phyloP scores from a whole-genome alignment of 2,888 invertebrate genomes.

The Stegana nigrithorax region DNA sequence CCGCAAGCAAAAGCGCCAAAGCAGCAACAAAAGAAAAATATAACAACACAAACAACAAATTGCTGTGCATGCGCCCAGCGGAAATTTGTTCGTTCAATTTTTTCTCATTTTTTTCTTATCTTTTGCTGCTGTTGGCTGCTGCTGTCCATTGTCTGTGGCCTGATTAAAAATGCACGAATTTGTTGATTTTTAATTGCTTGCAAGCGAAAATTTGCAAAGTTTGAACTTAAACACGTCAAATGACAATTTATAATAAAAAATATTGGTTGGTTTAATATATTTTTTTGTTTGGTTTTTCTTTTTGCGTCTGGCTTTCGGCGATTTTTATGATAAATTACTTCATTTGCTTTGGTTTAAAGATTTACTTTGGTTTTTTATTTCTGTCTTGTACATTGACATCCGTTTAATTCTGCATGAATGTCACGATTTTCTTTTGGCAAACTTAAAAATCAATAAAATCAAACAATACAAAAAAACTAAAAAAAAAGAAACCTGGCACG shows the following conservation, averaged over 20 bases:
- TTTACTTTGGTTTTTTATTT: constrained; percentile 35
- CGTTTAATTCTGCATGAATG: constrained; percentile 56
- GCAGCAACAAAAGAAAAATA: not conserved
- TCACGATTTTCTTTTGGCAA: constrained; percentile 51
- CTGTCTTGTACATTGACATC: constrained; percentile 36
- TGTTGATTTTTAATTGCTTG: constrained; percentile 28
- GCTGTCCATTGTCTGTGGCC: too few species aligned
- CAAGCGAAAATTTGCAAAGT: constrained; percentile 36
- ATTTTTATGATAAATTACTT: constrained; percentile 49
- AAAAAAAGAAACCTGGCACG: constrained; percentile 23
- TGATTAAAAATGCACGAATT: not conserved
- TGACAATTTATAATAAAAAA: constrained; percentile 53
- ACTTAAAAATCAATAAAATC: constrained; percentile 26
- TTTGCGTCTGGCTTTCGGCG: constrained; percentile 27
- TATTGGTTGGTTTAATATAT: constrained; percentile 27
- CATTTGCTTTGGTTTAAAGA: constrained; percentile 22
- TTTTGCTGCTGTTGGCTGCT: too few species aligned
- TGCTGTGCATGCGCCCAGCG: too few species aligned
- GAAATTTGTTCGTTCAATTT: not conserved
- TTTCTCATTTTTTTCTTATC: not conserved
- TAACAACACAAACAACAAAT: too few species aligned
- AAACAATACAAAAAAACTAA: constrained; percentile 7
- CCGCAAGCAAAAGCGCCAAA: constrained; percentile 24
- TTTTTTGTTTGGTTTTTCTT: constrained; percentile 27
- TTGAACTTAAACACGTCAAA: constrained; percentile 44